phyloP scores from a whole-genome alignment of 2,797 vertebrate genomes.

The Cottoperca gobio region DNA sequence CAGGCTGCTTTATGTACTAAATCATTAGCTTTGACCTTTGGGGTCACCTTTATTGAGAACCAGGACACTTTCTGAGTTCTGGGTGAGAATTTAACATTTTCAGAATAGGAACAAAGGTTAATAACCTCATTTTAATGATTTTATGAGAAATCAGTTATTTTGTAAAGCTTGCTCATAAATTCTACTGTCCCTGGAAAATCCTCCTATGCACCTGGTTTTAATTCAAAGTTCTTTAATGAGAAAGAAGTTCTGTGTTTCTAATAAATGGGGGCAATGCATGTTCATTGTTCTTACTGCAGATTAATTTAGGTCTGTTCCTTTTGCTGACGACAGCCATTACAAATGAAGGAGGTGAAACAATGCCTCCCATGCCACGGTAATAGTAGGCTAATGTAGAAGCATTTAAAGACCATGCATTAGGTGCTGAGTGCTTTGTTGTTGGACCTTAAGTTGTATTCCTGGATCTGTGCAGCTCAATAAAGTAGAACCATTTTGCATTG shows the following conservation, averaged over 20 bases:
- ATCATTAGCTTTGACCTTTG: slow-evolving; percentile 6
- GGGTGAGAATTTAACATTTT: background rate
- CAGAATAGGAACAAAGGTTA: background rate
- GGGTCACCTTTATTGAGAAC: slow-evolving; percentile 3
- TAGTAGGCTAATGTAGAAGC: slow-evolving; percentile 44
- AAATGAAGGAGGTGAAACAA: slow-evolving; percentile 36
- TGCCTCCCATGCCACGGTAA: slow-evolving; percentile 38
- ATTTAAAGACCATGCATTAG: slow-evolving; percentile 57
- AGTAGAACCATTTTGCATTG: slow-evolving; percentile 73
- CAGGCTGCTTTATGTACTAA: slow-evolving; percentile 66
- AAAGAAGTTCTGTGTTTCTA: slow-evolving; percentile 11
- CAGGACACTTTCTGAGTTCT: background rate
- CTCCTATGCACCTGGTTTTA: background rate
- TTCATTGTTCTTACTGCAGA: slow-evolving; percentile 32
- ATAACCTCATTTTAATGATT: background rate
- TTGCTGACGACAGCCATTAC: slow-evolving; percentile 46
- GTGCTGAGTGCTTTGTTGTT: slow-evolving; percentile 48
- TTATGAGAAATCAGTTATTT: slow-evolving; percentile 12
- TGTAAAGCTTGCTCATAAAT: slow-evolving; percentile 3
- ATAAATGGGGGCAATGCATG: slow-evolving; percentile 26
- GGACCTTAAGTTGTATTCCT: slow-evolving; percentile 56
- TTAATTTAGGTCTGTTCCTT: slow-evolving; percentile 30
- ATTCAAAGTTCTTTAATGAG: slow-evolving; percentile 4
- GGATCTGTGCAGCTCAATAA: slow-evolving; percentile 46
- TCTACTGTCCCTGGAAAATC: background rate